Base-by-base conservation (phyloP, 2,888 invertebrate species). In the Himalopsyche anomala region DNA sequence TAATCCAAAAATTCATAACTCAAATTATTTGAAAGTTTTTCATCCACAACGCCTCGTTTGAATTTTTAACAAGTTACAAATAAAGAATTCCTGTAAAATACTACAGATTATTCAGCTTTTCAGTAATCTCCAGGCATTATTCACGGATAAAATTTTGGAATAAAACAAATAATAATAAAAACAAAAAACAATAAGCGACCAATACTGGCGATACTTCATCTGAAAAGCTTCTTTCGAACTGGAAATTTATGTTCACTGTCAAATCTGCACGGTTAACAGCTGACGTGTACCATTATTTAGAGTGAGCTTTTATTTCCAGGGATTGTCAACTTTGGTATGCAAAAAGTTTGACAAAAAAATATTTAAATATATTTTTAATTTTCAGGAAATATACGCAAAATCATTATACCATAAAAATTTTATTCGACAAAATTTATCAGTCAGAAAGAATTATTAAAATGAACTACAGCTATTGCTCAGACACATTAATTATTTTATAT, bases 251-350 rank as follows among this genome's bases (percentile, higher is more conserved):
- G 84, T 81, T 19, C 45, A 69, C 86, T 86, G 86, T 84, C 86
- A 86, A 86, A 84, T 81, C 55, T 82, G 82, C 86, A 80, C 86
- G 84, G 81, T 74, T 80, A 84, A 80, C 86, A 84, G 83, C 62
- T 84, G 86, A 86, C 86, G 83, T 83, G 81, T 69, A 80, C 83
- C 84, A 86, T 86, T 86, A 86, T 86, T 86, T 84, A 84, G 80
- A 84, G 83, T 84, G 69, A 81, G 84, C 81, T 80, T 86, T 86
- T 84, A 86, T 86, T 55, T 86, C 81, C 74, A 74, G 74, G 36
- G 2, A 12, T 74, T 36, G 74, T 4, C 19, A n/a, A 62, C 62
- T 17, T 45, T 8, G n/a, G 2, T 4, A n/a, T 8, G 17, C n/a
- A 56, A 56, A 56, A n/a, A 56, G 2, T n/a, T 17, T 56, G 8